Base-by-base conservation (phyloP, 1,140 invertebrate genomes). In the Solenopsis fugax region DNA sequence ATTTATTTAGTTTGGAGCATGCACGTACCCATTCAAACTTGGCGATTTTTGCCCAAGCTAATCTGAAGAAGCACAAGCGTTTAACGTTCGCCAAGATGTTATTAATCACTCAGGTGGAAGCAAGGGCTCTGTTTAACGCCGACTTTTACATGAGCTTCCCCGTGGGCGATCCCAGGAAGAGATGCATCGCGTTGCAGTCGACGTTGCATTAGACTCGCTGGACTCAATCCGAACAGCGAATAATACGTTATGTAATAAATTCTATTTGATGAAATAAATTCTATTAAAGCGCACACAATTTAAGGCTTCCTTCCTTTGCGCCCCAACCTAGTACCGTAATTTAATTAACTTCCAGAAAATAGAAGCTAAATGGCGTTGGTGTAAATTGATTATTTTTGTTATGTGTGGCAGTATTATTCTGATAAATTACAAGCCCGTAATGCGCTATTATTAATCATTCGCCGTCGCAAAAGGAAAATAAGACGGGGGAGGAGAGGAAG, bases 31-130 rank as follows among this genome's bases (percentile, higher is more conserved):
- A 87, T 91, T 91, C 78, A 89, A 91, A 89, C 77, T 91, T 91
- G 81, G 76, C 86, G 62, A 89, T 89, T 91, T 91, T 89, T 91
- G 77, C 86, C 54, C 73, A 24, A 41, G 64, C 90, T 91, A 89
- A 91, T 91, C 90, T 89, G 82, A 91, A 89, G 90, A 91, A 91
- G 90, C 90, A 80, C 77, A 71, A 89, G 73, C 90, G 82, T 91
- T 91, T 91, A 91, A 91, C 90, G 86, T 87, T 80, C 73, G 64
- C 80, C 82, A 85, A 89, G 90, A 91, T 82, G 90, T 91, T 91
- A 91, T 91, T 91, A 91, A 91, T 91, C 90, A 91, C 72, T 85
- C 88, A 48, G 62, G 50, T 76, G 45, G 48, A 52, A 87, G 60
- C 60, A 60, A 88, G 72, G 86, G 86, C 73, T 84, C 78, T 86